Percentiles rank a stretch among this genome's conserved stretches.
Conservation (phyloP, 2,797 vertebrate species). For the Epinephelus awoara region DNA sequence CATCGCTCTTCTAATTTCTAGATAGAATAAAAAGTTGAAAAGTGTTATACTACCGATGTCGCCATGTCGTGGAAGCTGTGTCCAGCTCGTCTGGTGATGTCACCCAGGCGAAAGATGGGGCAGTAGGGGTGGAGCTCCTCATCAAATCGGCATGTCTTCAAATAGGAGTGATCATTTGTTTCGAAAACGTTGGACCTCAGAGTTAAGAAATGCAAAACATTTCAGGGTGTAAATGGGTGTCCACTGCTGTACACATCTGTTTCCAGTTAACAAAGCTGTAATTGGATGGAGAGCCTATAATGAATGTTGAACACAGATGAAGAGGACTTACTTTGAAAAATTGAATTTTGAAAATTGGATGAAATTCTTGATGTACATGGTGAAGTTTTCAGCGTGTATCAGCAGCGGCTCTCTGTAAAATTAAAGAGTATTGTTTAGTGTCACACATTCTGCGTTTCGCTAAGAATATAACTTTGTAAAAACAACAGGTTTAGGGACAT, state of each 20-base stretch:
- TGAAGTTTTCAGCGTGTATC: conserved; percentile 91
- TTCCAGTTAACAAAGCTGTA: not conserved
- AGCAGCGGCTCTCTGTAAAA: conserved; percentile 86
- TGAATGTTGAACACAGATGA: not conserved
- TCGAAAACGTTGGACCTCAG: conserved; percentile 90
- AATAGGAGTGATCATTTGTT: conserved; percentile 79
- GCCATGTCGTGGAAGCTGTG: conserved; percentile 89
- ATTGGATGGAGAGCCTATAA: not conserved
- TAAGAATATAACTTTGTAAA: not conserved
- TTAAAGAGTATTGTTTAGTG: not conserved
- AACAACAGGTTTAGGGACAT: too few species aligned
- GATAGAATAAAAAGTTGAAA: not conserved
- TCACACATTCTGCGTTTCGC: too few species aligned
- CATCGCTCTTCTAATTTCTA: not conserved
- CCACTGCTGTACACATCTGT: not conserved
- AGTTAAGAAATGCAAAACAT: conserved; percentile 1
- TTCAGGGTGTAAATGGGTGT: not conserved
- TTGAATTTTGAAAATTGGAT: conserved; percentile 91
- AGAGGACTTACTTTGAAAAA: conserved; percentile 90
- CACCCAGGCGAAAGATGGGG: conserved; percentile 92
- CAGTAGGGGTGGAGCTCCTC: conserved; percentile 86
- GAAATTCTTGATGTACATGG: conserved; percentile 95
- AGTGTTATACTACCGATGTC: conserved; percentile 72
- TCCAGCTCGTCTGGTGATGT: conserved; percentile 87
- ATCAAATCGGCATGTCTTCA: conserved; percentile 89